Conservation (phyloP, 2,113 vertebrate genomes). For the Burhinus oedicnemus region DNA sequence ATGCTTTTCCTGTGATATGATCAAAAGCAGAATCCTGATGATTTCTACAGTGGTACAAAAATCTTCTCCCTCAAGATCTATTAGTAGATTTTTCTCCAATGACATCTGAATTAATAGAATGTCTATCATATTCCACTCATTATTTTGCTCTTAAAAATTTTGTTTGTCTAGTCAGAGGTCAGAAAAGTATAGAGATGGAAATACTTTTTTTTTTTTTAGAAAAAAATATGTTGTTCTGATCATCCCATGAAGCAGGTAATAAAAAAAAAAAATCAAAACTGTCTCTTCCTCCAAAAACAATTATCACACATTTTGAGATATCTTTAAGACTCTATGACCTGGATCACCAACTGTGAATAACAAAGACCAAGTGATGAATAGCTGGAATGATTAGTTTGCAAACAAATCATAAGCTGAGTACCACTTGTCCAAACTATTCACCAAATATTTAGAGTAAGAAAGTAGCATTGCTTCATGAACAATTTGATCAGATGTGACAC, state of each 20-base stretch:
- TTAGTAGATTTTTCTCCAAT: neutral
- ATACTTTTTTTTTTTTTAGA: neutral
- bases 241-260: neutral
- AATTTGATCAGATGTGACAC: neutral
- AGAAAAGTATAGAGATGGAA: neutral
- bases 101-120: neutral
- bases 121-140: neutral
- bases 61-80: neutral
- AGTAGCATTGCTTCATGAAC: slow-evolving; percentile 6
- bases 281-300: neutral
- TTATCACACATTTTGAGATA: neutral
- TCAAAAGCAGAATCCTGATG: neutral
- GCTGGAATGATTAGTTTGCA: slow-evolving; percentile 48
- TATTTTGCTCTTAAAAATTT: neutral
- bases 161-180: neutral
- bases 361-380: slow-evolving; percentile 16
- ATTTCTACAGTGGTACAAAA: neutral
- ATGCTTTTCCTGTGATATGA: neutral
- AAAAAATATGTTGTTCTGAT: neutral
- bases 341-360: slow-evolving; percentile 8
- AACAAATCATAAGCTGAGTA: slow-evolving; percentile 47
- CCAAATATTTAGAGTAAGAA: slow-evolving; percentile 54
- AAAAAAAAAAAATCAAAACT: neutral
- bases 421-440: slow-evolving; percentile 45
- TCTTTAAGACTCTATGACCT: neutral